phyloP scores from a whole-genome alignment of 1,140 invertebrate genomes.

The Nymphalis io region DNA sequence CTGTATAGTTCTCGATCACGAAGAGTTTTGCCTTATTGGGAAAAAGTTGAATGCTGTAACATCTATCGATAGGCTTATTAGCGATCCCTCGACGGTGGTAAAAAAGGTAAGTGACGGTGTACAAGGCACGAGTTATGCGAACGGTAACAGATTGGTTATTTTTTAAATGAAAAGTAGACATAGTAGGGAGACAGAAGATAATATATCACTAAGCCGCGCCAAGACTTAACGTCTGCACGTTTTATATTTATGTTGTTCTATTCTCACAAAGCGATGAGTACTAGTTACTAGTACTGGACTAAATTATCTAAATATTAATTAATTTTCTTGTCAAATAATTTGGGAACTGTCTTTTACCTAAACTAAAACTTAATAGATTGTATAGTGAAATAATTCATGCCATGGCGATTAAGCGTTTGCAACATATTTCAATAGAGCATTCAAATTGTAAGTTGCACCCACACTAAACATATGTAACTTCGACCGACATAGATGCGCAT shows the following conservation, averaged over 20 bases:
- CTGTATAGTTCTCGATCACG: neutral
- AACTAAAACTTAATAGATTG: too few species aligned
- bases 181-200: neutral
- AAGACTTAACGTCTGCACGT: neutral
- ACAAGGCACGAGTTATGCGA: neutral
- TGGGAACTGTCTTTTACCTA: neutral
- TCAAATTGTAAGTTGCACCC: neutral
- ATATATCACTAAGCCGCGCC: neutral
- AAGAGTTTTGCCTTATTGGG: slow-evolving; percentile 14
- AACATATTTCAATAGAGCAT: neutral
- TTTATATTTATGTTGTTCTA: neutral
- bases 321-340: too few species aligned
- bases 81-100: neutral
- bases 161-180: neutral
- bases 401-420: too few species aligned
- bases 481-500: slow-evolving; percentile 5
- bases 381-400: too few species aligned
- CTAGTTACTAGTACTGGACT: too few species aligned
- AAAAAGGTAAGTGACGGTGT: neutral
- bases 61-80: neutral
- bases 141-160: too few species aligned
- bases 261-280: too few species aligned
- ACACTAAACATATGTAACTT: neutral
- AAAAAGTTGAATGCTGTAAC: slow-evolving; percentile 14
- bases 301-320: too few species aligned